A percentile compares a stretch with the other conserved stretches of the same genome.
Conservation (phyloP, 2,888 invertebrate genomes). For the Formica aserva region DNA sequence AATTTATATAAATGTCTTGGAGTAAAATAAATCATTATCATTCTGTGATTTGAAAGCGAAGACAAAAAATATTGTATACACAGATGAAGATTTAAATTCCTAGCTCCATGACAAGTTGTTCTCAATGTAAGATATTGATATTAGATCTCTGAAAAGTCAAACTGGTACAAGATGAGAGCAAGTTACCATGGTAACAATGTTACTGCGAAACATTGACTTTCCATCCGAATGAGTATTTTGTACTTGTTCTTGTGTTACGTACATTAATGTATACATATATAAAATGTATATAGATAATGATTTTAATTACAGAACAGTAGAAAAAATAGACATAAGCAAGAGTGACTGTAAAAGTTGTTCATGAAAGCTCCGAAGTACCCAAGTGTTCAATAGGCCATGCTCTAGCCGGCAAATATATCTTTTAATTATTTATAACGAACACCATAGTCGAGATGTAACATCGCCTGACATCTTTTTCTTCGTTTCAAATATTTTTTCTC, state of each 20-base stretch:
- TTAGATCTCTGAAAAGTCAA: conserved; percentile 20
- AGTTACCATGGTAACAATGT: conserved; percentile 76
- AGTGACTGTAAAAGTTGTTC: conserved; percentile 62
- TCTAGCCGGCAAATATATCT: conserved; percentile 69
- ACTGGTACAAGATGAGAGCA: conserved; percentile 52
- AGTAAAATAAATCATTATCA: conserved; percentile 11
- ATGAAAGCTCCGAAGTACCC: conserved; percentile 73
- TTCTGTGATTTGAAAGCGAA: not conserved
- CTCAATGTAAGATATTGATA: conserved; percentile 32
- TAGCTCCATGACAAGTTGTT: conserved; percentile 21
- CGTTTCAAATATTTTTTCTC: conserved; percentile 39
- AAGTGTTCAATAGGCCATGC: conserved; percentile 75
- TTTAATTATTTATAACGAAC: conserved; percentile 71
- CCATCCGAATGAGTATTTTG: conserved; percentile 52
- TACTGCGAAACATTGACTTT: conserved; percentile 71
- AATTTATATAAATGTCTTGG: not conserved
- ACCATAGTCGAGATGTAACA: conserved; percentile 68
- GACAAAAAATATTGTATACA: conserved; percentile 7
- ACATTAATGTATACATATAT: conserved; percentile 31
- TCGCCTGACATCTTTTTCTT: conserved; percentile 35
- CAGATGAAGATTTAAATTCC: not conserved
- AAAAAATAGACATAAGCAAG: conserved; percentile 62
- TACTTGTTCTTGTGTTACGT: conserved; percentile 38
- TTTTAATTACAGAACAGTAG: conserved; percentile 64
- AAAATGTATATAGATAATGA: conserved; percentile 27